Percentiles rank a stretch among this genome's conserved stretches.
These are phyloP conservation scores for Augochlorella aurata DNA, from an alignment of 2,888 invertebrate species.

Conservation along the genomic window DNA sequence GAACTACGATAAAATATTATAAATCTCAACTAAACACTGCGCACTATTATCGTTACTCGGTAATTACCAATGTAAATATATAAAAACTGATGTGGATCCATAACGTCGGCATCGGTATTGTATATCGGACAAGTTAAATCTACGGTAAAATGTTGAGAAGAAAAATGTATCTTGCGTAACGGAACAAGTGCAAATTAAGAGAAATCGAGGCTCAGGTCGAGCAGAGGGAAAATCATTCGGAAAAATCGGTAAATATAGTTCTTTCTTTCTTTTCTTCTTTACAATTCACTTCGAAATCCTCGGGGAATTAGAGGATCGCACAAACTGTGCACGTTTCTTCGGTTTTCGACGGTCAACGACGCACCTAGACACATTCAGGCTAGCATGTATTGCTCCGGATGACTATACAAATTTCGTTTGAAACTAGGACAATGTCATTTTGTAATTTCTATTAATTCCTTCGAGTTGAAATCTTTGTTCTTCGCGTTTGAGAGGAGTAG, in stretches of 20 bases:
- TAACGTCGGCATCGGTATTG: neutral
- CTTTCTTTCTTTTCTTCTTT: too few species aligned
- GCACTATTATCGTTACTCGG: neutral
- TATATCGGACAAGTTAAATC: neutral
- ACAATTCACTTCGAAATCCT: neutral
- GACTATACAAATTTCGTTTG: neutral
- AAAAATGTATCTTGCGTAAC: neutral
- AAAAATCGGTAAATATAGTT: neutral
- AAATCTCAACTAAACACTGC: constrained; percentile 11
- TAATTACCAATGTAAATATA: constrained; percentile 15
- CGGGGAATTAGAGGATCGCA: neutral
- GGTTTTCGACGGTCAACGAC: neutral
- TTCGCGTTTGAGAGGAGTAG: neutral
- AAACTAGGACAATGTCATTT: neutral
- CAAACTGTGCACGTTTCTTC: neutral
- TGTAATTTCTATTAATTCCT: neutral
- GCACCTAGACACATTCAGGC: constrained; percentile 3
- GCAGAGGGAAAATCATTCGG: neutral
- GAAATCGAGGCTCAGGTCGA: neutral
- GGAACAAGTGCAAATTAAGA: neutral
- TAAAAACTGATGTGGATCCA: constrained; percentile 17
- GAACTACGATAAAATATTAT: constrained; percentile 1
- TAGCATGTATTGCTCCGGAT: neutral
- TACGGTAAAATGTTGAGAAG: neutral
- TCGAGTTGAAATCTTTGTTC: neutral